Conservation (phyloP, 2,797 vertebrate species). For the Hippopotamyrus pictus region DNA sequence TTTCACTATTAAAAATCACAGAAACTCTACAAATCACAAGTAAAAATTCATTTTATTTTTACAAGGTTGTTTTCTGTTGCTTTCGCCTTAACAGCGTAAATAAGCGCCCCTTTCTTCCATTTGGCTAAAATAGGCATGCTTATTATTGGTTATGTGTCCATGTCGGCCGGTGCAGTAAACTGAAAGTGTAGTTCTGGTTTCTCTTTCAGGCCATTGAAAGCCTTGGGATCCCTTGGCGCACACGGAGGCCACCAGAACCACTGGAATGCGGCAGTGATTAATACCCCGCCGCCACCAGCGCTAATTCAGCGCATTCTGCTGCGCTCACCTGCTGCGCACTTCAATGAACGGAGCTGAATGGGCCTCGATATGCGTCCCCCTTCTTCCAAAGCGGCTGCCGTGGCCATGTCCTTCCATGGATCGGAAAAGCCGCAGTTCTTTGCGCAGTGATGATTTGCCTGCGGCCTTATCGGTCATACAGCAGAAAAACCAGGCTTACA, state of each 20-base stretch:
- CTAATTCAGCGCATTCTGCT: slow-evolving; percentile 53
- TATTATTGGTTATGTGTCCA: not conserved
- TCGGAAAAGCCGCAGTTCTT: not conserved
- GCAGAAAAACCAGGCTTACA: not conserved
- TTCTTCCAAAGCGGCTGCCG: slow-evolving; percentile 32
- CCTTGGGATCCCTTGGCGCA: slow-evolving; percentile 20
- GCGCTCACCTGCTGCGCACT: slow-evolving; percentile 49
- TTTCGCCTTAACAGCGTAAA: not conserved
- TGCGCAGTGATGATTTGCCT: not conserved
- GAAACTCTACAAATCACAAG: not conserved
- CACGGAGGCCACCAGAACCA: slow-evolving; percentile 42
- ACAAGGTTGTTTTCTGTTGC: not conserved
- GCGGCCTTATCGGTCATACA: not conserved
- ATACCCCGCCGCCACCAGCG: slow-evolving; percentile 44
- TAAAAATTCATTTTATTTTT: not conserved
- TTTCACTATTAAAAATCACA: not conserved
- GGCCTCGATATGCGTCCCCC: slow-evolving; percentile 37
- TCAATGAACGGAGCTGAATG: slow-evolving; percentile 41
- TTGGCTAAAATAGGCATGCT: not conserved
- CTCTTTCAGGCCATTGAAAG: not conserved
- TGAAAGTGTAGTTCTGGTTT: not conserved
- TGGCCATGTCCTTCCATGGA: not conserved
- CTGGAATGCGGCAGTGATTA: slow-evolving; percentile 48
- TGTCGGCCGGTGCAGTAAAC: not conserved
- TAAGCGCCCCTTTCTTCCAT: not conserved